Evolutionary conservation across 92 coral and sea anemone species (phyloP).

Genomic region (Bergia puertoricense): DNA sequence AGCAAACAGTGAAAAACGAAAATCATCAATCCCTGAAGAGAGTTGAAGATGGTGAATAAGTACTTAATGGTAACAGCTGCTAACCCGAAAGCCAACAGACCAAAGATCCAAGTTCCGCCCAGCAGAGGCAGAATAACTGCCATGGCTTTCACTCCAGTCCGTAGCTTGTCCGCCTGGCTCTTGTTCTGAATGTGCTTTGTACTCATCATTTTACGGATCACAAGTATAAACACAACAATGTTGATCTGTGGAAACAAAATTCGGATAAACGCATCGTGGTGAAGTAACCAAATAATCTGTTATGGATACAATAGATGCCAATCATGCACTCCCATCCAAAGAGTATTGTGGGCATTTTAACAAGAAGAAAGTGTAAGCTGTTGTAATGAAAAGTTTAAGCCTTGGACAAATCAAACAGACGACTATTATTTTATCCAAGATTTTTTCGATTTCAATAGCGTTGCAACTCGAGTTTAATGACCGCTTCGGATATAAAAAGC

Average conservation of each 20-base stretch:
- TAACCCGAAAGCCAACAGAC: conserved; percentile 80
- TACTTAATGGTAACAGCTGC: conserved; percentile 79
- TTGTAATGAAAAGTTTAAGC: too few relatives aligned
- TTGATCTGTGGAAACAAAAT: conserved; percentile 62
- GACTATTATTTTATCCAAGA: too few relatives aligned
- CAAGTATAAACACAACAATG: conserved; percentile 74
- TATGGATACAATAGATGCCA: neutral
- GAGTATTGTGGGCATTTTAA: too few relatives aligned
- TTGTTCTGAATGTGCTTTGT: conserved; percentile 78
- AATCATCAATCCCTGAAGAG: conserved; percentile 48
- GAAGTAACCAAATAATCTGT: neutral
- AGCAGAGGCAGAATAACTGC: conserved; percentile 91
- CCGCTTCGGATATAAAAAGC: too few relatives aligned
- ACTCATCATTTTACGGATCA: conserved; percentile 90
- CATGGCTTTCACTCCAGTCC: conserved; percentile 90
- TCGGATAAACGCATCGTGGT: neutral
- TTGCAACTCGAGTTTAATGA: too few relatives aligned
- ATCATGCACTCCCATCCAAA: neutral
- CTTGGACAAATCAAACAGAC: too few relatives aligned
- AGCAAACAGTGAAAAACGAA: conserved; percentile 90
- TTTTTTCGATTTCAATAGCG: too few relatives aligned
- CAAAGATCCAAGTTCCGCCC: conserved; percentile 95
- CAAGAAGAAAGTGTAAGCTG: too few relatives aligned
- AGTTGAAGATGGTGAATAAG: conserved; percentile 75
- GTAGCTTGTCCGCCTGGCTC: conserved; percentile 73